These are phyloP conservation scores for Zonitis immaculata DNA, from an alignment of 2,888 invertebrate species.

Conservation along the genomic window DNA sequence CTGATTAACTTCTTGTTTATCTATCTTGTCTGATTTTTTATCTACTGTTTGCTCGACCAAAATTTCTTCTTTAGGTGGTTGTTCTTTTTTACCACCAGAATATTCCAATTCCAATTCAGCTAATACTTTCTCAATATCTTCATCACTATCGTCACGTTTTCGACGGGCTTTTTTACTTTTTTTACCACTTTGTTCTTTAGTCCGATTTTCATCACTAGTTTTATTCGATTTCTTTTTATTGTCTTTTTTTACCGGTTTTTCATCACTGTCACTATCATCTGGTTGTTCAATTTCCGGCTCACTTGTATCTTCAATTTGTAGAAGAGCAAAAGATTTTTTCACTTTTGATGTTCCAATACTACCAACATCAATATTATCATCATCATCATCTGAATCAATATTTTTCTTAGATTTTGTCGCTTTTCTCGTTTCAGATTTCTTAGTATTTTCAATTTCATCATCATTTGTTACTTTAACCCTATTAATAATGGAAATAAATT, in stretches of 20 bases:
- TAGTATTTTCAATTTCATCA: conserved; percentile 30
- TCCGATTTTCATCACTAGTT: conserved; percentile 45
- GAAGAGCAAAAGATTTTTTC: conserved; percentile 56
- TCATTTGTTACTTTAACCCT: conserved; percentile 11
- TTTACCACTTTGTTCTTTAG: conserved; percentile 52
- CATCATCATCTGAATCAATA: conserved; percentile 42
- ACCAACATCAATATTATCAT: conserved; percentile 30
- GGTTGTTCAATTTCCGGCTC: conserved; percentile 47
- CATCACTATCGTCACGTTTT: conserved; percentile 73
- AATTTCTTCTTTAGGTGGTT: conserved; percentile 28
- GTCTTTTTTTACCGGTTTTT: conserved; percentile 43
- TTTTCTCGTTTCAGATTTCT: conserved; percentile 26
- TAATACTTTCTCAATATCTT: conserved; percentile 77
- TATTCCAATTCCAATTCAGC: conserved; percentile 81
- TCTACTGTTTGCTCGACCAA: conserved; percentile 13
- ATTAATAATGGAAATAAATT: neutral
- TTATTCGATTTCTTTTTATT: conserved; percentile 47
- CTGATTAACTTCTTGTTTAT: conserved; percentile 15
- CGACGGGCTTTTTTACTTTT: conserved; percentile 69
- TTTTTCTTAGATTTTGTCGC: conserved; percentile 37
- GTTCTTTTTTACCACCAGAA: conserved; percentile 58
- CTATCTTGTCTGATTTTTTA: conserved; percentile 20
- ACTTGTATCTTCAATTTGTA: conserved; percentile 60
- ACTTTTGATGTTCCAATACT: conserved; percentile 28
- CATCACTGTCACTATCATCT: conserved; percentile 46